Conservation (phyloP, 2,797 vertebrate genomes). For the Chiloscyllium punctatum region DNA sequence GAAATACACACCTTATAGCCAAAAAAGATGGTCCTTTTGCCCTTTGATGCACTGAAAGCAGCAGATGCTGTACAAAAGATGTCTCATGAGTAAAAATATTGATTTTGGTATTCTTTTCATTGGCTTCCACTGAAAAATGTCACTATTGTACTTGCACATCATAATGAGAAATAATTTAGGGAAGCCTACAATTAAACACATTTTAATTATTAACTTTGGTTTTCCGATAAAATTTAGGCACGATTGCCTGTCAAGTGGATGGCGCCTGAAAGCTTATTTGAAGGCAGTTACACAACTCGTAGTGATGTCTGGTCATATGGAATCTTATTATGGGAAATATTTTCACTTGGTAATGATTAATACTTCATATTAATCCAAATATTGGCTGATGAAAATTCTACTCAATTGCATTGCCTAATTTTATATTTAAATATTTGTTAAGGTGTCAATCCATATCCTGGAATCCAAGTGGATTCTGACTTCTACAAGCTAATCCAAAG, state of each 20-base stretch:
- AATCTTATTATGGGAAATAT: conserved; percentile 96
- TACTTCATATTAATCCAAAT: neutral
- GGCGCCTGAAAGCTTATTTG: conserved; percentile 92
- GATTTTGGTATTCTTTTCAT: neutral
- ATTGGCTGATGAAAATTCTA: neutral
- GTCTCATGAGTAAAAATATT: neutral
- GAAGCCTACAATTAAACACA: neutral
- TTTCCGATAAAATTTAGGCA: conserved; percentile 58
- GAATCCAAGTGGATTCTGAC: conserved; percentile 75
- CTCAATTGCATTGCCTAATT: neutral
- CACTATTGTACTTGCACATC: neutral
- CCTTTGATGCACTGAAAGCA: neutral
- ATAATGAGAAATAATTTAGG: neutral
- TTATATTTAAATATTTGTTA: conserved; percentile 30
- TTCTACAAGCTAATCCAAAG: conserved; percentile 85
- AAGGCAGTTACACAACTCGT: conserved; percentile 85
- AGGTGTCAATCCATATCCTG: conserved; percentile 93
- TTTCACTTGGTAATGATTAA: conserved; percentile 76
- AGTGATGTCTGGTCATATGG: conserved; percentile 96
- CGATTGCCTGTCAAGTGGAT: conserved; percentile 96
- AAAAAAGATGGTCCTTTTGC: neutral
- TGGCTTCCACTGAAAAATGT: neutral
- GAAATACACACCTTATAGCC: neutral
- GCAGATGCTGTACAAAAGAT: too few species aligned
- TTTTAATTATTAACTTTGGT: neutral